Base-by-base conservation (phyloP, 2,113 vertebrate genomes). In the Caretta caretta region DNA sequence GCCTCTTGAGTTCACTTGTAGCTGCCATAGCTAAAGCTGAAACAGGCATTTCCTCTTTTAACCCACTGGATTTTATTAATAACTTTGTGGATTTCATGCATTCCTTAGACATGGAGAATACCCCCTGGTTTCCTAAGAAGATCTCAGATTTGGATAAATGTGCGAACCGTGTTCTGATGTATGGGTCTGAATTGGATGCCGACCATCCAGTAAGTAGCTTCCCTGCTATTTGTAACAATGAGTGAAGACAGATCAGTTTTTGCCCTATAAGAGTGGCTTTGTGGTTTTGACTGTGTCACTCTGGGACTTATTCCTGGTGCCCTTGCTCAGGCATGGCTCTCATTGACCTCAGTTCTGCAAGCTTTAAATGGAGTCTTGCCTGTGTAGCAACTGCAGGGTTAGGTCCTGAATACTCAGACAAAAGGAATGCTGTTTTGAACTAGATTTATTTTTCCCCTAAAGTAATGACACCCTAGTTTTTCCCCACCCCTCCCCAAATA, bases 111-210 rank as follows among this genome's bases (percentile, higher is more conserved):
- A 98, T 99, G 98, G 99, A 99, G 90, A 98, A 97, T 27, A 93
- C 99, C 62, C 99, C 99, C 76, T 99, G 99, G 99, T 99, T 99
- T 97, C 99, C 99, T 0, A 99, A 99, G 98, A 99, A 99, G 98
- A 99, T 99, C 96, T 99, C 99, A 56, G 99, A 99, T 97, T 98
- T 99, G 98, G 99, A 99, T 98, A 99, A 98, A 92, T 99, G 99
- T 97, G 99, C 99, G 29, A 99, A 99, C 96, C 98, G 99, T 91
- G 99, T 99, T 93, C 97, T 99, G 97, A 99, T 99, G 99, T 99
- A 99, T 0, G 99, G 99, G 29, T 99, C 99, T 0, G 99, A 99
- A 56, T 97, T 99, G 96, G 99, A 99, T 96, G 99, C 99, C 0
- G 99, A 99, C 85, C 99, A 99, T 86, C 99, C 99, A 22, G 99